Conservation (phyloP, 2,797 vertebrate genomes). For the Coranthus polyacanthus region DNA sequence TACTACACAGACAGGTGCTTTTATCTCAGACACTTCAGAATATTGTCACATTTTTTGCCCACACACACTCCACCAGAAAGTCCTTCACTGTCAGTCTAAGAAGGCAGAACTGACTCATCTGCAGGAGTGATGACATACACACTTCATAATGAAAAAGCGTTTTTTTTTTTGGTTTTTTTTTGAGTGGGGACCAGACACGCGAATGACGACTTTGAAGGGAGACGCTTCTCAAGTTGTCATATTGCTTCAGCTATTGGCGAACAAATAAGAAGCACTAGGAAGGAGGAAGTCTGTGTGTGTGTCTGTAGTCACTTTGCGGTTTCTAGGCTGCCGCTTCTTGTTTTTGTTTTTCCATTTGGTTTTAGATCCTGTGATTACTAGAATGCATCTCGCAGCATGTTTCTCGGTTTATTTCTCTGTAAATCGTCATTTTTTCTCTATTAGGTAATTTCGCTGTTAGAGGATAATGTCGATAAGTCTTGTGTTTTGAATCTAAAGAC, state of each 20-base stretch:
- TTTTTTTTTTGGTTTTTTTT: not conserved
- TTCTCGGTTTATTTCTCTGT: slow-evolving; percentile 7
- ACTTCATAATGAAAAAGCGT: slow-evolving; percentile 8
- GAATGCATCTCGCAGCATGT: not conserved
- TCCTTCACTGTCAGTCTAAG: slow-evolving; percentile 12
- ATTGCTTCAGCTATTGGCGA: slow-evolving; percentile 4
- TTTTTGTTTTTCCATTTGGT: slow-evolving; percentile 30
- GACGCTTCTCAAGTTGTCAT: not conserved
- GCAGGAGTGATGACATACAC: slow-evolving; percentile 15
- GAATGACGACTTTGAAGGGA: slow-evolving; percentile 61
- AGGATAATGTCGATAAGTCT: not conserved
- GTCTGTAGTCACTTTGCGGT: slow-evolving; percentile 52
- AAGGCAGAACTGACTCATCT: slow-evolving; percentile 60
- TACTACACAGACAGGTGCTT: slow-evolving; percentile 2
- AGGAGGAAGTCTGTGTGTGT: slow-evolving; percentile 46
- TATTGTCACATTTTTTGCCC: slow-evolving; percentile 13
- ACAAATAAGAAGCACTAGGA: not conserved
- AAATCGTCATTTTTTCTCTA: not conserved
- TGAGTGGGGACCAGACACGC: slow-evolving; percentile 4
- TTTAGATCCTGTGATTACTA: slow-evolving; percentile 43
- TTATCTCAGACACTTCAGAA: slow-evolving; percentile 19
- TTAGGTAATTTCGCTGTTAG: not conserved
- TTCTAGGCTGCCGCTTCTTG: slow-evolving; percentile 32
- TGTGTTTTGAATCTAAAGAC: not conserved
- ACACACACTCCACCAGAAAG: slow-evolving; percentile 37